Percentiles rank a stretch among this genome's conserved stretches.
These are phyloP conservation scores for Callitettix versicolor DNA, from an alignment of 1,140 invertebrate species.

Conservation along the genomic window DNA sequence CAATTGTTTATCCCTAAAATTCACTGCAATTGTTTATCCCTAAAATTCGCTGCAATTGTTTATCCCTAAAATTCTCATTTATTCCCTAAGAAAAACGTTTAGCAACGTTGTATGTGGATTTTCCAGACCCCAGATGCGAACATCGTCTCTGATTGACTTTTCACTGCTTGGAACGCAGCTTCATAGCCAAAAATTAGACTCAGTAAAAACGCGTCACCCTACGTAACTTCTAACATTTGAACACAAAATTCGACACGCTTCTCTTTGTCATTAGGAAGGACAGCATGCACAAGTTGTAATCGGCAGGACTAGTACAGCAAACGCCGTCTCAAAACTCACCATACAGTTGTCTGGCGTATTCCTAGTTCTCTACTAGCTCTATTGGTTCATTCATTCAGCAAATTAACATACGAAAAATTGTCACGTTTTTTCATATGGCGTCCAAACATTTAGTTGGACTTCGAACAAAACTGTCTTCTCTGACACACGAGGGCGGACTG, in stretches of 20 bases:
- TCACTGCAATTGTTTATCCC: too few relatives aligned
- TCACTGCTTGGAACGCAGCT: conserved; percentile 15
- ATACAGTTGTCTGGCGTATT: conserved; percentile 16
- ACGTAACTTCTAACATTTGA: conserved; percentile 7
- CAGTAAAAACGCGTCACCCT: conserved; percentile 11
- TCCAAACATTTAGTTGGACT: conserved; percentile 16
- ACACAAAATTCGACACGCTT: conserved; percentile 16
- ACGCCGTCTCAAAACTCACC: conserved; percentile 5
- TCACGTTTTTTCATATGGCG: too few relatives aligned
- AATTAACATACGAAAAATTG: too few relatives aligned
- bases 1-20: too few relatives aligned
- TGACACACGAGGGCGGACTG: conserved; percentile 13
- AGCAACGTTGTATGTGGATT: conserved; percentile 6
- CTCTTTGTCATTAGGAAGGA: conserved; percentile 11
- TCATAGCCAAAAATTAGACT: conserved; percentile 15
- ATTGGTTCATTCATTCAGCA: too few relatives aligned
- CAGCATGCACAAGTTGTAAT: conserved; percentile 13
- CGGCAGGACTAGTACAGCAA: conserved; percentile 3
- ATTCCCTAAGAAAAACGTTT: too few relatives aligned
- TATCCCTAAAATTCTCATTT: too few relatives aligned
- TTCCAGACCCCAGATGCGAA: conserved; percentile 5
- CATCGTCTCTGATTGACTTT: conserved; percentile 8
- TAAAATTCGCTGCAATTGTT: too few relatives aligned
- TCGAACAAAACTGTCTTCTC: conserved; percentile 16
- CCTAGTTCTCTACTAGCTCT: conserved; percentile 17